Evolutionary conservation across 2,113 vertebrate genomes (phyloP).

Genomic region (Phalacrocorax pelagicus): DNA sequence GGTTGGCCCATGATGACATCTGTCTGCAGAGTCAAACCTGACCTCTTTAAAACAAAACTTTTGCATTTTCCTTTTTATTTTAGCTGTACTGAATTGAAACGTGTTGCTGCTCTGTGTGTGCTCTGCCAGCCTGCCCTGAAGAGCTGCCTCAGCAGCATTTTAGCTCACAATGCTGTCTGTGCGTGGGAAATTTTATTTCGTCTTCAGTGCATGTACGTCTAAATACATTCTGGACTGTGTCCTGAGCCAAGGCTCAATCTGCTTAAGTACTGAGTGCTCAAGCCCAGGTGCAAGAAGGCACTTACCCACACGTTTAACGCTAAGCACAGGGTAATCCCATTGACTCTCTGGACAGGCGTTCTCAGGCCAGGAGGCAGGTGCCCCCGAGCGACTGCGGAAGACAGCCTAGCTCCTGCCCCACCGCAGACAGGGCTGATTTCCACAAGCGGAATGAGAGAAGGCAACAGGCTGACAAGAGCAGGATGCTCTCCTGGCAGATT

Average conservation of each 20-base stretch:
- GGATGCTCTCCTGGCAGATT: not conserved
- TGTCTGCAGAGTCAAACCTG: not conserved
- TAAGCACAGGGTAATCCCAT: not conserved
- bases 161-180: not conserved
- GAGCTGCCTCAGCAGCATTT: not conserved
- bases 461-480: not conserved
- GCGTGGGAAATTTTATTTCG: not conserved
- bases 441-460: not conserved
- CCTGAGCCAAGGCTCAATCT: not conserved
- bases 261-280: not conserved
- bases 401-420: not conserved
- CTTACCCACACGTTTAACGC: fast-evolving
- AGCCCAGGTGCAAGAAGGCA: not conserved
- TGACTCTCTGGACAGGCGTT: not conserved
- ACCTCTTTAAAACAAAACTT: not conserved
- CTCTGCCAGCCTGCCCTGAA: not conserved
- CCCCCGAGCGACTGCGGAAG: not conserved
- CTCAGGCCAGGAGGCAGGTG: not conserved
- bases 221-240: not conserved
- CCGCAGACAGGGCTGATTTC: not conserved
- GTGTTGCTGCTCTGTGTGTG: not conserved
- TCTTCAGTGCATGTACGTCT: not conserved
- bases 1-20: not conserved
- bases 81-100: not conserved
- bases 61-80: not conserved